Evolutionary conservation across 2,113 vertebrate genomes (phyloP).

Genomic region (Micromys minutus): DNA sequence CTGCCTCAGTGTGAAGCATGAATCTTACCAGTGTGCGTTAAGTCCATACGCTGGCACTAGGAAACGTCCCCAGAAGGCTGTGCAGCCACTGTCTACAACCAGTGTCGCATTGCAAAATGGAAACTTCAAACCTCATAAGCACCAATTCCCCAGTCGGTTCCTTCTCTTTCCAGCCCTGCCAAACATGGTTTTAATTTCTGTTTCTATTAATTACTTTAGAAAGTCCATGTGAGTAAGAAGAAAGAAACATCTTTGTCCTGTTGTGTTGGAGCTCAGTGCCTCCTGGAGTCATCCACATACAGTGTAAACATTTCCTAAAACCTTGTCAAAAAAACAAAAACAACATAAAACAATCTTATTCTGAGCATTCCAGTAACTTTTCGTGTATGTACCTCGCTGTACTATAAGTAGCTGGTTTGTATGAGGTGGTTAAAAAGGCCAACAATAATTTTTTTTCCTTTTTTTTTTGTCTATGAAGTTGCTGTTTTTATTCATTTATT

Average conservation of each 20-base stretch:
- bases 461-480: no score
- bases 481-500: no score
- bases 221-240: background rate
- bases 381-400: no score
- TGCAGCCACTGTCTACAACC: background rate
- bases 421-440: no score
- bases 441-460: no score
- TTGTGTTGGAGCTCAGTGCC: background rate
- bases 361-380: no score
- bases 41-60: background rate
- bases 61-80: background rate
- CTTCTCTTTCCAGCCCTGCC: background rate
- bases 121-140: background rate
- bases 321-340: no score
- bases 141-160: background rate
- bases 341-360: no score
- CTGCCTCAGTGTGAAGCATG: background rate
- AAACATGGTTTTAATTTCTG: background rate
- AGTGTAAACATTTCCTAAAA: background rate
- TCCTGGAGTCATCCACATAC: background rate
- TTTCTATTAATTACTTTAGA: slow-evolving; percentile 5
- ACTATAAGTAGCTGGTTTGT: no score
- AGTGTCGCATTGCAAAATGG: background rate
- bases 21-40: background rate
- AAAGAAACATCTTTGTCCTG: background rate